These are phyloP conservation scores for Gopherus evgoodei DNA, from an alignment of 2,113 vertebrate species.

Conservation along the genomic window DNA sequence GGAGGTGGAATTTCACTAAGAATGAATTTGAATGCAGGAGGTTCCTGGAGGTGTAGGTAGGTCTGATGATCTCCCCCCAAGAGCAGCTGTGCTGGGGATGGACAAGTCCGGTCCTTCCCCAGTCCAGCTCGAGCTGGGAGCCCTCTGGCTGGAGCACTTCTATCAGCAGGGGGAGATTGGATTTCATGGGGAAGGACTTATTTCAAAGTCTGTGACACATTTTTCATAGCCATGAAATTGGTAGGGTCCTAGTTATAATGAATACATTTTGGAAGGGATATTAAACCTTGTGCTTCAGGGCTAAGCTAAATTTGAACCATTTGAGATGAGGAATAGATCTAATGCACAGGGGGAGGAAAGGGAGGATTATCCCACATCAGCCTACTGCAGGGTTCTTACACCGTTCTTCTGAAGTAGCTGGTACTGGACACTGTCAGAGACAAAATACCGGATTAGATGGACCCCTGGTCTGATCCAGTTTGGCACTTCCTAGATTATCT, in stretches of 20 bases:
- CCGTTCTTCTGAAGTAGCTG: neutral
- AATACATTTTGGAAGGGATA: neutral
- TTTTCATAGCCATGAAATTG: too few relatives aligned
- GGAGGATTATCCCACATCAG: too few relatives aligned
- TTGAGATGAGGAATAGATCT: neutral
- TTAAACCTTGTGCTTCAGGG: neutral
- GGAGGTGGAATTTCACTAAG: neutral
- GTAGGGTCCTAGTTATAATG: too few relatives aligned
- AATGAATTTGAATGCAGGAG: neutral
- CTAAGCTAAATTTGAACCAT: neutral
- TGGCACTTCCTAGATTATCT: neutral
- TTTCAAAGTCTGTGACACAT: too few relatives aligned
- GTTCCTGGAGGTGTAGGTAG: too few relatives aligned
- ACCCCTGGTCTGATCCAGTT: neutral
- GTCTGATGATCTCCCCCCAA: too few relatives aligned
- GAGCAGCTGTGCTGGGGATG: too few relatives aligned
- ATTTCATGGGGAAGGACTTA: too few relatives aligned
- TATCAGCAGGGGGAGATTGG: too few relatives aligned
- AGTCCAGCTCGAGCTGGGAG: too few relatives aligned
- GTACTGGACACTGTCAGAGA: neutral
- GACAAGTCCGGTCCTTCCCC: too few relatives aligned
- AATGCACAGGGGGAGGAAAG: neutral
- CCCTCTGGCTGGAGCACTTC: too few relatives aligned
- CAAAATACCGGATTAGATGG: neutral
- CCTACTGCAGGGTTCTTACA: neutral